A percentile compares a stretch with the other conserved stretches of the same genome.
phyloP scores from a whole-genome alignment of 2,888 invertebrate species.

The Oligia strigilis region DNA sequence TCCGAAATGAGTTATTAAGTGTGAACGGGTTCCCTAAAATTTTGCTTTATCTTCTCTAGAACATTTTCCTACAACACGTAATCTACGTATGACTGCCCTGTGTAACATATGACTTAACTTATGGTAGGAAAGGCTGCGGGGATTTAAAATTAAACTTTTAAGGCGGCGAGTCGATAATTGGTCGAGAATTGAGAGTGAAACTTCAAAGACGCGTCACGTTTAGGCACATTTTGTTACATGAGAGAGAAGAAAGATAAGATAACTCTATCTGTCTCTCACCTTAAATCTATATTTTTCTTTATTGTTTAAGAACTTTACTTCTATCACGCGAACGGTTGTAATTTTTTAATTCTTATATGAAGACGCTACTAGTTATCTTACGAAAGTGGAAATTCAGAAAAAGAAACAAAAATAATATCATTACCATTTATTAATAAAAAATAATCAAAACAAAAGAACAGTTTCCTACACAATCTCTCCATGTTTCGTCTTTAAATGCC shows the following conservation, averaged over 20 bases:
- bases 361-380: neutral
- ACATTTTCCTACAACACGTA: neutral
- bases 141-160: neutral
- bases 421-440: neutral
- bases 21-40: neutral
- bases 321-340: neutral
- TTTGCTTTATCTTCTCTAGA: neutral
- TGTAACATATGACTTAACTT: neutral
- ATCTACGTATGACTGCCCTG: neutral
- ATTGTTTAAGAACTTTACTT: neutral
- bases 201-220: neutral
- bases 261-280: neutral
- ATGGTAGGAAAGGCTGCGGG: too few species aligned
- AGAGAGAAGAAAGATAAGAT: neutral
- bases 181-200: neutral
- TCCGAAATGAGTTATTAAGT: neutral
- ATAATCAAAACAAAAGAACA: neutral
- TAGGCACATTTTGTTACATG: neutral
- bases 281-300: neutral
- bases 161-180: neutral
- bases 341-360: neutral
- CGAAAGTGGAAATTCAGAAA: neutral
- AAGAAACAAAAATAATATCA: neutral
- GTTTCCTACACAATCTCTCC: neutral
- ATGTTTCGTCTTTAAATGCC: slow-evolving; percentile 74